These are phyloP conservation scores for Engystomops pustulosus DNA, from an alignment of 2,113 vertebrate genomes.

Conservation along the genomic window DNA sequence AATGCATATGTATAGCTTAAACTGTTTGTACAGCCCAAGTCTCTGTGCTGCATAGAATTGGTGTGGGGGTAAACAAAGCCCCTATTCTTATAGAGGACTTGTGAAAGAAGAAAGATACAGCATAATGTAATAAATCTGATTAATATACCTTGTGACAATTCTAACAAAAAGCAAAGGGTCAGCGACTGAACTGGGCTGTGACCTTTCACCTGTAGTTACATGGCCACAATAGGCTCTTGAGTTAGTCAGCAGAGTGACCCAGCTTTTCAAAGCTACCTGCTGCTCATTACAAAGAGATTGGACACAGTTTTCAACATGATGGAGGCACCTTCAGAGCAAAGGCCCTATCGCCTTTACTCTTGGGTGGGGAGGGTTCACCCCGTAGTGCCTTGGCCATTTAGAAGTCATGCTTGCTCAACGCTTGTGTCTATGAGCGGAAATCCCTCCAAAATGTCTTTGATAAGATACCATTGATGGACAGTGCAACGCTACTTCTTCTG, in stretches of 20 bases:
- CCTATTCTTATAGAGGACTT: conserved; percentile 59
- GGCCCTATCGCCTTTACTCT: conserved; percentile 59
- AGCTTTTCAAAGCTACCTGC: conserved; percentile 90
- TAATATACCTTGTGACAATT: conserved; percentile 80
- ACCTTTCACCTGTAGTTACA: conserved; percentile 84
- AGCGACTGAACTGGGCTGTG: conserved; percentile 80
- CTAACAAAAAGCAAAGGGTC: conserved; percentile 80
- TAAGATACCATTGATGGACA: conserved; percentile 15
- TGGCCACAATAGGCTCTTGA: conserved; percentile 77
- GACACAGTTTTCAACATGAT: conserved; percentile 90
- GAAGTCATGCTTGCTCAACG: neutral
- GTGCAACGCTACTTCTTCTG: conserved; percentile 25
- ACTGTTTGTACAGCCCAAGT: neutral
- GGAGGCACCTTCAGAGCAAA: conserved; percentile 74
- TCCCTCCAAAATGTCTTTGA: neutral
- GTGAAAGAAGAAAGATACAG: conserved; percentile 72
- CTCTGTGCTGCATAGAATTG: conserved; percentile 40
- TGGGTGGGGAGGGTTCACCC: conserved; percentile 23
- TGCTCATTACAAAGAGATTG: conserved; percentile 88
- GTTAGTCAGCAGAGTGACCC: conserved; percentile 73
- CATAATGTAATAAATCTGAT: conserved; percentile 77
- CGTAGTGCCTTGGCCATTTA: conserved; percentile 43
- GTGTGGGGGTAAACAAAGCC: conserved; percentile 65
- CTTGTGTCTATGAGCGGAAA: fast-evolving
- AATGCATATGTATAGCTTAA: neutral